Percentiles rank a stretch among this genome's conserved stretches.
These are phyloP conservation scores for Trematomus bernacchii DNA, from an alignment of 2,797 vertebrate species.

Conservation along the genomic window DNA sequence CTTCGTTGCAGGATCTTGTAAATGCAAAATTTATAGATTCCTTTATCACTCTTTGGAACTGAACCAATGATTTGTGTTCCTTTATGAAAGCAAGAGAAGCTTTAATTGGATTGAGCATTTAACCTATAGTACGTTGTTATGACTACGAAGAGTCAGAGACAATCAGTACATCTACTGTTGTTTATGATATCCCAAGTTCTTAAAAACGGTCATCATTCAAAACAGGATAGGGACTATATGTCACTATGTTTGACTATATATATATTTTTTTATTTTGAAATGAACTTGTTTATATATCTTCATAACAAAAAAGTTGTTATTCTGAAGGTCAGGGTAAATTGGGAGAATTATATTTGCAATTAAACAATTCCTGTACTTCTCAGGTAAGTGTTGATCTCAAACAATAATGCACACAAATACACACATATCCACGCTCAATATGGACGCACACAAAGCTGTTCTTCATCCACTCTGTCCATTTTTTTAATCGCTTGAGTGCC, in stretches of 20 bases:
- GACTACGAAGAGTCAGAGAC: constrained; percentile 16
- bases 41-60: constrained; percentile 98
- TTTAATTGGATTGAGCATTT: constrained; percentile 45
- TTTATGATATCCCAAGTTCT: neutral
- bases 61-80: constrained; percentile 97
- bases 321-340: constrained; percentile 4
- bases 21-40: constrained; percentile 99
- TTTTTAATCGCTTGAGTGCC: constrained; percentile 45
- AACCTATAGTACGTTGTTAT: constrained; percentile 12
- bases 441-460: constrained; percentile 33
- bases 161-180: constrained; percentile 11
- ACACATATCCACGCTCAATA: constrained; percentile 44
- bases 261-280: constrained; percentile 32
- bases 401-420: constrained; percentile 28
- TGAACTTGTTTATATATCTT: constrained; percentile 8
- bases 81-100: constrained; percentile 60
- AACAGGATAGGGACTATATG: neutral
- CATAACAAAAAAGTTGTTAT: neutral
- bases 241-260: constrained; percentile 2
- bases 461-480: constrained; percentile 43
- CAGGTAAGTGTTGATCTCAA: constrained; percentile 34
- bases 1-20: constrained; percentile 99
- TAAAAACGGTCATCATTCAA: constrained; percentile 22
- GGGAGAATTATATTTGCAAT: constrained; percentile 11
- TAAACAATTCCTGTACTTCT: constrained; percentile 27